Evolutionary conservation across 2,888 invertebrate genomes (phyloP), one percentile per base, ranked within the genome.

Genomic region (Chironomus tentans): DNA sequence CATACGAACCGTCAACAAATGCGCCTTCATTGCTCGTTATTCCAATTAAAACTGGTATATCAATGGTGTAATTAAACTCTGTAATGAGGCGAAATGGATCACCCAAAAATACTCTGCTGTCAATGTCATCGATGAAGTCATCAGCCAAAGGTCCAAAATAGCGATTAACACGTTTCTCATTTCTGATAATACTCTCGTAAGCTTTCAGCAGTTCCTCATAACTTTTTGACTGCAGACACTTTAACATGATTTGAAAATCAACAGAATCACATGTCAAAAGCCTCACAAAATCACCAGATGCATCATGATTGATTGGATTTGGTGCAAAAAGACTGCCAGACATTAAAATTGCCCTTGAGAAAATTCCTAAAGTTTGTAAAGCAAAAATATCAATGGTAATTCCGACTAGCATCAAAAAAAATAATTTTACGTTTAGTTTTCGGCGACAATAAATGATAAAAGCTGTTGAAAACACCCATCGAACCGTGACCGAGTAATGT

Each of bases 401-500:
- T 50, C 13, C 50, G 18, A 56, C 15, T 18, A 56, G 18, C 18
- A 18, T 56, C 2, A 13, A 56, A 56, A 56, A 56, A n/a, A 56
- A 56, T 56, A 15, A 56, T 56, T 56, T 77, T 79, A 90, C 91
- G 90, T 79, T 85, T 82, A n/a, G 90, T 86, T 78, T 89, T 85
- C 38, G 90, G 88, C 13, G 91, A 90, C 24, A 88, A 84, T 79
- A 91, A 86, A 80, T 91, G 91, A 78, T 89, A 85, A 71, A 90
- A 83, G 4, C 90, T 88, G 79, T 91, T 88, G 47, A 89, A 88
- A 3, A 91, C 92, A 10, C 92, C 92, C 48, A 92, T 90, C 28
- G 91, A 92, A 3, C 84, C 84, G 82, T 95, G 92, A 0, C 96
- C 96, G 80, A 93, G 86, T 0, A 95, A 82, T 0, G 94, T 94